Base-by-base conservation (phyloP, 2,888 invertebrate genomes). In the Rhingia campestris region DNA sequence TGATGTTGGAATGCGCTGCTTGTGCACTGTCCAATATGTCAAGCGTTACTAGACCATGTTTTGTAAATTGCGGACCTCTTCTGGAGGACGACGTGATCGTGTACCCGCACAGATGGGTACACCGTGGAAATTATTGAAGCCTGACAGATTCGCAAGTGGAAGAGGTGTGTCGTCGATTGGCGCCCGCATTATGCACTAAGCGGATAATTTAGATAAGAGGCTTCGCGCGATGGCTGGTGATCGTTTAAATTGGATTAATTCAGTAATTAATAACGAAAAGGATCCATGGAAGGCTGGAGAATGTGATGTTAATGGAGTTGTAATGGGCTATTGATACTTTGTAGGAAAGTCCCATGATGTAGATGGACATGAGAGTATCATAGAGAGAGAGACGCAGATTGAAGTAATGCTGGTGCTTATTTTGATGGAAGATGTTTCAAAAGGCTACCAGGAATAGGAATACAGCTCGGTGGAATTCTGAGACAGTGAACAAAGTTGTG, bases 121-220 rank as follows among this genome's bases (percentile, higher is more conserved):
- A 37, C 49, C 45, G 12, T n/a, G 4, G n/a, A 61, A 64, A 45
- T 47, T 81, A 76, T 76, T 76, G 70, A 59, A 72, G 59, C 4
- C 61, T 79, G 82, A 69, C 72, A 77, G 47, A 61, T 61, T 72
- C 43, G 14, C 66, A 56, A 77, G 77, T 77, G 41, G 35, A 56
- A 64, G 47, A 77, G 82, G 82, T 82, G 73, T 82, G 82, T 64
- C 61, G 37, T 49, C 47, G 81, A 81, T 67, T 73, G 81, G 77
- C 56, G 79, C 63, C 77, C 51, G 72, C 39, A 63, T 77, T 69
- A 73, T 77, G 53, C 47, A 43, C 74, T 80, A 74, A 80, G 69
- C 74, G 80, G 79, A 80, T 84, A 80, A 70, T 84, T 80, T 59
- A 80, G 74, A 84, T 75, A 80, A 80, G 79, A 54, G 63, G 61